Evolutionary conservation across 2,113 vertebrate species (phyloP).

Genomic region (Toxotes jaculatrix): DNA sequence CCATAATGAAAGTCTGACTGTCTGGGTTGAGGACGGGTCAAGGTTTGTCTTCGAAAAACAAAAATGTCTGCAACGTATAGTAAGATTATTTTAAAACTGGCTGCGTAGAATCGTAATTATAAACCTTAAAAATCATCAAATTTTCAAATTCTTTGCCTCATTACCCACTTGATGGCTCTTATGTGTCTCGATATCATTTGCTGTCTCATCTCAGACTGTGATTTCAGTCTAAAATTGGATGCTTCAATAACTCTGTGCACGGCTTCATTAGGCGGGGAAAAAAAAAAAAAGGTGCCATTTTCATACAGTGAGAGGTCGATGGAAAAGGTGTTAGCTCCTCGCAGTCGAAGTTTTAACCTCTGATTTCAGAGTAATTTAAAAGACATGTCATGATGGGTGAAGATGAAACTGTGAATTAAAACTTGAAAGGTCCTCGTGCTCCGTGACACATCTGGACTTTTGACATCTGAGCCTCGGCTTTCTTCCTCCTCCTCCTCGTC

Average conservation of each 20-base stretch:
- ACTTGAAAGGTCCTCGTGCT: slow-evolving; percentile 34
- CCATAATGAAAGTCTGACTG: not conserved
- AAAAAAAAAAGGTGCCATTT: slow-evolving; percentile 13
- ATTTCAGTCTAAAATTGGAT: slow-evolving; percentile 13
- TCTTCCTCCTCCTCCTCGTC: slow-evolving; percentile 25
- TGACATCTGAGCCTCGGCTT: slow-evolving; percentile 38
- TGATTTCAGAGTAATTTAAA: not conserved
- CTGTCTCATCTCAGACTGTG: slow-evolving; percentile 18
- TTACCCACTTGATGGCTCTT: slow-evolving; percentile 11
- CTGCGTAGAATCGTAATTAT: not conserved
- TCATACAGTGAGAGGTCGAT: not conserved
- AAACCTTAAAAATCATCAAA: not conserved
- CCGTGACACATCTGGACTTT: slow-evolving; percentile 56
- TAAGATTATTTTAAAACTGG: too few species aligned
- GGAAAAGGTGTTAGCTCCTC: not conserved
- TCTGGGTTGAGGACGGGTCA: not conserved
- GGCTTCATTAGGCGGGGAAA: slow-evolving; percentile 18
- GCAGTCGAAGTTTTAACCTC: not conserved
- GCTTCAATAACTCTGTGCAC: not conserved
- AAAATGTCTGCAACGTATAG: not conserved
- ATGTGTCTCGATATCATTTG: not conserved
- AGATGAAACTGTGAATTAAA: slow-evolving; percentile 36
- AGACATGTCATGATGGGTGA: not conserved
- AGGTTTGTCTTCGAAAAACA: not conserved
- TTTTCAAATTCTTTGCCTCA: slow-evolving; percentile 11